Evolutionary conservation across 2,888 invertebrate genomes (phyloP).

Genomic region (Fragum fragum): DNA sequence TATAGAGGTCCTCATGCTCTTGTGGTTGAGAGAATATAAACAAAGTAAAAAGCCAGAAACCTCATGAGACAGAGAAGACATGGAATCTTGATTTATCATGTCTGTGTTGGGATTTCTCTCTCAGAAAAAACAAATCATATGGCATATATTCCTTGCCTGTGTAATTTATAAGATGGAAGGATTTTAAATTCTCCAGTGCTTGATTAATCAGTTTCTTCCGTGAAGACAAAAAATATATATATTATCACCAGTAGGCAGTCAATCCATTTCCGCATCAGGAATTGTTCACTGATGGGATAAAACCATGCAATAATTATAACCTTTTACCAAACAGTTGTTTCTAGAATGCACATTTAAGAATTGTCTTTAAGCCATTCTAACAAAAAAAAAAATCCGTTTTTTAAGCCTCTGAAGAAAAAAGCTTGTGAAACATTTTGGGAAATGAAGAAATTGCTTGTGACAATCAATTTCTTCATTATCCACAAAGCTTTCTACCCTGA

Average conservation of each 20-base stretch:
- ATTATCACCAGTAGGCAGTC: neutral
- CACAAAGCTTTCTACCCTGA: no score
- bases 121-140: constrained; percentile 13
- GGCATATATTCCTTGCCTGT: neutral
- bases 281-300: no score
- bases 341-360: no score
- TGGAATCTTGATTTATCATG: constrained; percentile 28
- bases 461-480: no score
- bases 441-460: no score
- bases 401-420: no score
- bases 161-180: constrained; percentile 11
- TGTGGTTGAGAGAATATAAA: neutral
- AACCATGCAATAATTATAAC: no score
- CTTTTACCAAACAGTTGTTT: no score
- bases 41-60: neutral
- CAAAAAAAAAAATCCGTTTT: no score
- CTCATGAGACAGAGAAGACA: neutral
- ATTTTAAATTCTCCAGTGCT: neutral
- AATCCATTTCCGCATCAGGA: no score
- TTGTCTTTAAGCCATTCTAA: no score
- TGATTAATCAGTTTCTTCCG: neutral
- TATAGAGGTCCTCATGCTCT: neutral
- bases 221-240: neutral
- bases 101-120: constrained; percentile 16
- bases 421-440: no score